Percentiles rank a stretch among this genome's conserved stretches.
Conservation (phyloP, 1,140 invertebrate genomes). For the Zaprionus gabonicus region DNA sequence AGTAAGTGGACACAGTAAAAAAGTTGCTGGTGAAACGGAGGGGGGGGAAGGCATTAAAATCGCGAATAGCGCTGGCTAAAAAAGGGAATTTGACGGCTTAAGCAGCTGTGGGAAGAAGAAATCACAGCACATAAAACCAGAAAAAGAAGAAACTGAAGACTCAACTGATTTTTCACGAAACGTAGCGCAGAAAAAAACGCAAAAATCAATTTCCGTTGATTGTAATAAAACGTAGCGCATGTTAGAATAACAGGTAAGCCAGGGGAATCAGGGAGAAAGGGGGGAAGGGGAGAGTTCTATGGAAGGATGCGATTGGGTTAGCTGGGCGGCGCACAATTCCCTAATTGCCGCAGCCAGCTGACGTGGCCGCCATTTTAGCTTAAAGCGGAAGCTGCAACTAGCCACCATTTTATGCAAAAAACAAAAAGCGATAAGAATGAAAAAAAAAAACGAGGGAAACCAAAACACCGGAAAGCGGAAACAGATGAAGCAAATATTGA, state of each 20-base stretch:
- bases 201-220: conserved; percentile 67
- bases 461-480: conserved; percentile 33
- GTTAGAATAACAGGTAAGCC: conserved; percentile 50
- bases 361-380: conserved; percentile 44
- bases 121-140: conserved; percentile 48
- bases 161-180: conserved; percentile 27
- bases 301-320: conserved; percentile 4
- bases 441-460: background rate
- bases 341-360: conserved; percentile 57
- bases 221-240: conserved; percentile 60
- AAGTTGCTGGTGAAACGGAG: conserved; percentile 23
- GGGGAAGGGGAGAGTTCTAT: background rate
- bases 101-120: conserved; percentile 51
- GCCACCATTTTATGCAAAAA: conserved; percentile 36
- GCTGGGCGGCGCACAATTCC: conserved; percentile 47
- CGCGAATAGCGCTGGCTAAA: conserved; percentile 13
- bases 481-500: conserved; percentile 70
- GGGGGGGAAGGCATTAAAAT: conserved; percentile 35
- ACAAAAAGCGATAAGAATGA: background rate
- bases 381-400: conserved; percentile 42
- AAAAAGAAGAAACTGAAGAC: conserved; percentile 22
- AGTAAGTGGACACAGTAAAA: conserved; percentile 50
- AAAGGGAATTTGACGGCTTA: conserved; percentile 48
- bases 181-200: conserved; percentile 16
- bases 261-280: background rate